A percentile compares a stretch with the other conserved stretches of the same genome.
Conservation (phyloP, 2,113 vertebrate genomes). For the Oryzias woworae region DNA sequence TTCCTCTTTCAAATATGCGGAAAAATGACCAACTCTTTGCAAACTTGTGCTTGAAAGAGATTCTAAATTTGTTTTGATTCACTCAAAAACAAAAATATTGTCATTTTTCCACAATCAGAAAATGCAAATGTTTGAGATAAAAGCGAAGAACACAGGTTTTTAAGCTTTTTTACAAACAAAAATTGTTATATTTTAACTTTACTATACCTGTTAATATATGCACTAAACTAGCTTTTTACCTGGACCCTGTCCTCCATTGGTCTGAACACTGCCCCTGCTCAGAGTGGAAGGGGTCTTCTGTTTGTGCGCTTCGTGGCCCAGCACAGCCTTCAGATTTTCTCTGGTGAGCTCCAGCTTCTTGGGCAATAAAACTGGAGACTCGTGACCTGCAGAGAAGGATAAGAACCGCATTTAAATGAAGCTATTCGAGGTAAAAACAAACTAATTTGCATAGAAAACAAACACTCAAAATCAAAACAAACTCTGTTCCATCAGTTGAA, state of each 20-base stretch:
- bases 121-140: too few species aligned
- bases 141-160: too few species aligned
- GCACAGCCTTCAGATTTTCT: constrained; percentile 81
- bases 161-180: too few species aligned
- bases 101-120: too few species aligned
- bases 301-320: constrained; percentile 75
- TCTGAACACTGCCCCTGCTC: constrained; percentile 78
- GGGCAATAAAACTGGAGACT: constrained; percentile 43
- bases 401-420: neutral
- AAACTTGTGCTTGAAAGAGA: too few species aligned
- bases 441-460: neutral
- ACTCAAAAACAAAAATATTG: too few species aligned
- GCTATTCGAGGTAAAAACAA: neutral
- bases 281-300: constrained; percentile 71
- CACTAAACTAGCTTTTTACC: constrained; percentile 70
- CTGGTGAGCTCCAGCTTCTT: constrained; percentile 79
- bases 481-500: too few species aligned
- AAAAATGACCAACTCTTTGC: too few species aligned
- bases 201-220: too few species aligned
- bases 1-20: too few species aligned
- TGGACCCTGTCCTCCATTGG: constrained; percentile 80
- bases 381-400: constrained; percentile 34
- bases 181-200: too few species aligned
- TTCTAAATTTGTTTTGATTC: too few species aligned
- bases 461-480: neutral